phyloP scores from a whole-genome alignment of 1,140 invertebrate species.

The Gryllus bimaculatus region DNA sequence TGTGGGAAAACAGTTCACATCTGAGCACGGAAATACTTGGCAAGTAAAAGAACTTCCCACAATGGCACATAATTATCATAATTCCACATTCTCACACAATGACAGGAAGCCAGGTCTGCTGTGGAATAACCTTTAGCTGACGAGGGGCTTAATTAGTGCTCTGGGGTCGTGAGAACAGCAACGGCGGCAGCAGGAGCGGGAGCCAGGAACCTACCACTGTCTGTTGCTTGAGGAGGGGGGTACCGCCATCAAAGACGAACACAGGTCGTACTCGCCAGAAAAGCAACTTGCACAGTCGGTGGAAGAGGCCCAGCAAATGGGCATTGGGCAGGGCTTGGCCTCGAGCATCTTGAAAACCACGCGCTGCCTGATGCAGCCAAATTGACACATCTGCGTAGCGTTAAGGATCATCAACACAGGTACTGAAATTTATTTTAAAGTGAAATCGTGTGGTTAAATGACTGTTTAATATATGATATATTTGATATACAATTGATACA shows the following conservation, averaged over 20 bases:
- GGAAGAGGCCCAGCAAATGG: slow-evolving; percentile 86
- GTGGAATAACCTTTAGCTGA: slow-evolving; percentile 21
- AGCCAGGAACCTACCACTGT: slow-evolving; percentile 60
- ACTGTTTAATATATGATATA: not conserved
- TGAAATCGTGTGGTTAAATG: not conserved
- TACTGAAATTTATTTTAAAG: slow-evolving; percentile 16
- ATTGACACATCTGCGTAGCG: slow-evolving; percentile 83
- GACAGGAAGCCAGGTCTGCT: slow-evolving; percentile 22
- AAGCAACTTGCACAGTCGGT: slow-evolving; percentile 90
- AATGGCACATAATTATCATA: slow-evolving; percentile 22
- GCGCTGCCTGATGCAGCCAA: slow-evolving; percentile 95
- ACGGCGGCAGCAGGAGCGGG: not conserved
- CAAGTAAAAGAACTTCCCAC: slow-evolving; percentile 16
- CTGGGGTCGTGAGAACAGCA: slow-evolving; percentile 15
- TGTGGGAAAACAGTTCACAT: slow-evolving; percentile 15
- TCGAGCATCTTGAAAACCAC: slow-evolving; percentile 83
- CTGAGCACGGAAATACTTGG: slow-evolving; percentile 20
- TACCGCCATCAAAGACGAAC: slow-evolving; percentile 98
- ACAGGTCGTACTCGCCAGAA: slow-evolving; percentile 94
- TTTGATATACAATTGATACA: too few species aligned
- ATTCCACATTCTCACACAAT: slow-evolving; percentile 23
- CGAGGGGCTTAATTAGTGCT: slow-evolving; percentile 21
- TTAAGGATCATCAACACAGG: slow-evolving; percentile 26
- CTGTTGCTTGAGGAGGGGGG: slow-evolving; percentile 81
- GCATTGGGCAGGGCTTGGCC: slow-evolving; percentile 76